A percentile compares a stretch with the other conserved stretches of the same genome.
phyloP scores from a whole-genome alignment of 2,113 vertebrate species.

The Epinephelus lanceolatus region DNA sequence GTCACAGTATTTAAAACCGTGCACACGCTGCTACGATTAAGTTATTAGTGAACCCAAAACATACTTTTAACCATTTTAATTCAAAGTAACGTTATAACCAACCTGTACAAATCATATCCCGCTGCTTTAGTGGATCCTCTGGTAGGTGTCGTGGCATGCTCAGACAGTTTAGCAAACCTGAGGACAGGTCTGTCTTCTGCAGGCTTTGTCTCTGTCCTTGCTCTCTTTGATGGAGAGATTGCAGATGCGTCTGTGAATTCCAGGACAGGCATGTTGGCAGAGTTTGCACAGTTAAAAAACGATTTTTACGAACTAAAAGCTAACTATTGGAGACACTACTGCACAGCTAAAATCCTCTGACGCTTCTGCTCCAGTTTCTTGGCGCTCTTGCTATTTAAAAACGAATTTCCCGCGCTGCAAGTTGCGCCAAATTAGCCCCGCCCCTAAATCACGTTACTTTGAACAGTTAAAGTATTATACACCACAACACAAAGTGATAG shows the following conservation, averaged over 20 bases:
- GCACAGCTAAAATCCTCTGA: too few relatives aligned
- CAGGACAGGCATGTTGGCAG: constrained; percentile 86
- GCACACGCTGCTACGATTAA: background rate
- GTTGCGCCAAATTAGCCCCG: constrained; percentile 26
- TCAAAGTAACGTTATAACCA: constrained; percentile 34
- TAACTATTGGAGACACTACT: background rate
- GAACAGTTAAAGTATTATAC: background rate
- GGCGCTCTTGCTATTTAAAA: background rate
- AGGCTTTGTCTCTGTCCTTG: constrained; percentile 37
- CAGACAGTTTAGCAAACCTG: constrained; percentile 89
- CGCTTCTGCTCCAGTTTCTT: background rate
- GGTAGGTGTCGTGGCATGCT: constrained; percentile 89
- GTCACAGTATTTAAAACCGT: background rate
- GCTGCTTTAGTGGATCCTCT: constrained; percentile 90
- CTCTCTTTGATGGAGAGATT: constrained; percentile 84
- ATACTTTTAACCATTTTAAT: background rate
- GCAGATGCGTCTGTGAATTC: constrained; percentile 61
- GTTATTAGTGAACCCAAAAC: too few relatives aligned
- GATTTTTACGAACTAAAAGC: background rate
- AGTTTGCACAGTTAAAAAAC: constrained; percentile 27
- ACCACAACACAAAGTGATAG: rapidly evolving
- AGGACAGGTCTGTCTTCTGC: constrained; percentile 64
- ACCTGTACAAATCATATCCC: constrained; percentile 97
- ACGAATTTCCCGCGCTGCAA: constrained; percentile 25
- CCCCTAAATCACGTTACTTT: background rate